These are phyloP conservation scores for Bolborhynchus lineola DNA, from an alignment of 2,113 vertebrate species.

Conservation along the genomic window DNA sequence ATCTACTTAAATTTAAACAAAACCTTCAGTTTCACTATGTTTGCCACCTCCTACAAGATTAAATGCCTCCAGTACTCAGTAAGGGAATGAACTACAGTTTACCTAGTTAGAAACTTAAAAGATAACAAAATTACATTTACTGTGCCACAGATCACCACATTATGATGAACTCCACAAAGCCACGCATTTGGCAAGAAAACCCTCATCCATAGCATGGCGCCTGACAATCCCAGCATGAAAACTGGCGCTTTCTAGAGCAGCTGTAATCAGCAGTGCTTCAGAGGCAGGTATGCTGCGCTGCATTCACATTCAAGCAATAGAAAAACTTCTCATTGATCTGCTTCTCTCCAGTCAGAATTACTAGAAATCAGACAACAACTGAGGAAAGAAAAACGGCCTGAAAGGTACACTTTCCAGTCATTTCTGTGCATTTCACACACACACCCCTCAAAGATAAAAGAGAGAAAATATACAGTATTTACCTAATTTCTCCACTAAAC, in stretches of 20 bases:
- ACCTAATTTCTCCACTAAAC: neutral
- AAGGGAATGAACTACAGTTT: neutral
- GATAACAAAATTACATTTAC: neutral
- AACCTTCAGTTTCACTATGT: neutral
- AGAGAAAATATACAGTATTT: neutral
- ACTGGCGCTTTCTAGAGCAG: neutral
- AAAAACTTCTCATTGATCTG: neutral
- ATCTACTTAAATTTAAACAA: neutral
- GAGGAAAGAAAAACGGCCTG: neutral
- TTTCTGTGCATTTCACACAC: neutral
- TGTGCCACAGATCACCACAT: neutral
- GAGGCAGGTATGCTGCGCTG: neutral
- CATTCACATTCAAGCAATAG: accelerated
- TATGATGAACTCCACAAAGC: neutral
- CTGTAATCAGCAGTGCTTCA: neutral
- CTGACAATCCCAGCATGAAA: neutral
- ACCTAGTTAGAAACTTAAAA: neutral
- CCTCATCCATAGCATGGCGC: accelerated
- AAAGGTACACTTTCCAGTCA: neutral
- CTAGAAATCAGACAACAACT: neutral
- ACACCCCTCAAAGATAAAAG: neutral
- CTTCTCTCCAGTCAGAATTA: neutral
- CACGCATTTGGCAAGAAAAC: neutral
- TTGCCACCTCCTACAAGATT: neutral
- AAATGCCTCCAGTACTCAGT: neutral